These are phyloP conservation scores for Merops nubicus DNA, from an alignment of 2,113 vertebrate species.

Conservation along the genomic window DNA sequence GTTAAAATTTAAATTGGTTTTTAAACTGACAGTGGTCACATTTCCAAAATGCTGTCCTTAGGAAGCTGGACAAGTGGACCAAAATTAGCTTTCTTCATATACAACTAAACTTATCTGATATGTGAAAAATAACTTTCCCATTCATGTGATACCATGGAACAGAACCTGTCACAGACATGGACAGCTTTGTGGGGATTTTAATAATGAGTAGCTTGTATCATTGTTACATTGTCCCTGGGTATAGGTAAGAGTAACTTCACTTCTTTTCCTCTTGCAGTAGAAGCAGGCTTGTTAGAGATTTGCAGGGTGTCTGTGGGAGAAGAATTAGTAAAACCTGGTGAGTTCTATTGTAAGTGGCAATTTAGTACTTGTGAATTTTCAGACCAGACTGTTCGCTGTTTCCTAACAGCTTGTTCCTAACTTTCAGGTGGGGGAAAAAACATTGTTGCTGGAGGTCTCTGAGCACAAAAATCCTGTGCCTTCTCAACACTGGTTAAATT, in stretches of 20 bases:
- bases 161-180: conserved; percentile 18
- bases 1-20: conserved; percentile 54
- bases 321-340: conserved; percentile 48
- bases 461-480: conserved; percentile 75
- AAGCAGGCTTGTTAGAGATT: conserved; percentile 21
- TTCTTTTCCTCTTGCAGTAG: conserved; percentile 14
- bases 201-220: conserved; percentile 58
- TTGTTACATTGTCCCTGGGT: conserved; percentile 22
- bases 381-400: background rate
- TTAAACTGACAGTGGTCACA: conserved; percentile 21
- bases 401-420: background rate
- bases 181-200: conserved; percentile 63
- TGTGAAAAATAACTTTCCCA: background rate
- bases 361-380: conserved; percentile 20
- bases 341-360: conserved; percentile 46
- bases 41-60: conserved; percentile 40
- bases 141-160: conserved; percentile 25
- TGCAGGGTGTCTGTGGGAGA: background rate
- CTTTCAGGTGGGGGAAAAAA: background rate
- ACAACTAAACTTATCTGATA: conserved; percentile 50
- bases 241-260: conserved; percentile 54
- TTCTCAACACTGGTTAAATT: conserved; percentile 68
- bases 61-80: conserved; percentile 71
- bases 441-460: conserved; percentile 8
- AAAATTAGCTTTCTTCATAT: conserved; percentile 69